Evolutionary conservation across 2,113 vertebrate genomes (phyloP), one percentile per base, ranked within the genome.

Genomic region (Pollachius pollachius): DNA sequence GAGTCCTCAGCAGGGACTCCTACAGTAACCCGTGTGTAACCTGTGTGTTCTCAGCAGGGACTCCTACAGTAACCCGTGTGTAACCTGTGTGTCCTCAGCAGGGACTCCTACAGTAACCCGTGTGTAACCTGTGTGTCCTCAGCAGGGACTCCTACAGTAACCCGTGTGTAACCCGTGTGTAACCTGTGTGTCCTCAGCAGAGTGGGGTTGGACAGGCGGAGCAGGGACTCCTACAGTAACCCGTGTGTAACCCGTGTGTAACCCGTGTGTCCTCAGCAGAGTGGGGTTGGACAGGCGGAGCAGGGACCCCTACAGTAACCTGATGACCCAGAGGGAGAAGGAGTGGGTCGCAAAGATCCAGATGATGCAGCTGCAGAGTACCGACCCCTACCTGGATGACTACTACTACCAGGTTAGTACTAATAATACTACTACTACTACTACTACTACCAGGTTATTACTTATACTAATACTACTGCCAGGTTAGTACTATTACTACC

Each of bases 331-430:
- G 79, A 93, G 95, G 65, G 97, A 99, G 67, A 99, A 99, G 81
- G 97, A 99, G 27, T 99, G 97, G 97, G 97, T 99, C 5, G 95
- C 96, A 4, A 96, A 96, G 71, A 97, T 99, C 80, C 97, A 99
- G 83, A 98, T 99, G 95, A 97, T 99, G 96, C 97, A 99, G 69
- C 92, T 99, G 52, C 97, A 99, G 76, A 99, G 96, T 91, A 98
- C 96, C 66, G 97, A 98, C 68, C 96, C 97, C 8, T 98, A 97
- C 84, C 89, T 98, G 87, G 96, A 99, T 65, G 97, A 99, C 66
- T 99, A 96, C 90, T 99, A 99, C 84, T 99, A 99, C 75, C 95
- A 90, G 89, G 89, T 89, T 7, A 71, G 52, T 60, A 25, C 34
- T 52, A 15, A 19, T 19, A 21, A 15, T n/a, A 58, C 54, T 52